Evolutionary conservation across 2,113 vertebrate genomes (phyloP).

Genomic region (Pimephales promelas): DNA sequence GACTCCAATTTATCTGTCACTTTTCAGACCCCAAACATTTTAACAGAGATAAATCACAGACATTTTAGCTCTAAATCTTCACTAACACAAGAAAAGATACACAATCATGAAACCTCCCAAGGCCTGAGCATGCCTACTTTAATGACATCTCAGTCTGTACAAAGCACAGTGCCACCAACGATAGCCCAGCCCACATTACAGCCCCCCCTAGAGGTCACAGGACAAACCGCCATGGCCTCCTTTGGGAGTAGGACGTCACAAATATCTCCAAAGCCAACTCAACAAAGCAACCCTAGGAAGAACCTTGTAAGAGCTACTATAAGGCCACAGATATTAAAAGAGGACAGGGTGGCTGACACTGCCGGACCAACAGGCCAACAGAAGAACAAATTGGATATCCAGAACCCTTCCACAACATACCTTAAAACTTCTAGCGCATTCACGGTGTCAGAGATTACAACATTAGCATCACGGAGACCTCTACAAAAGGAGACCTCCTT

Average conservation of each 20-base stretch:
- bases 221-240: constrained; percentile 58
- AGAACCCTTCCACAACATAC: constrained; percentile 60
- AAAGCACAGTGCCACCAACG: constrained; percentile 62
- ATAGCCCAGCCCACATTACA: constrained; percentile 61
- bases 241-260: constrained; percentile 55
- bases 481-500: constrained; percentile 61
- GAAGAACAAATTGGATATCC: constrained; percentile 55
- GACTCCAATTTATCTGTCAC: constrained; percentile 72
- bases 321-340: constrained; percentile 65
- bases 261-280: constrained; percentile 56
- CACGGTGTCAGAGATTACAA: neutral
- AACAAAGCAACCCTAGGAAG: constrained; percentile 51
- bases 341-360: constrained; percentile 43
- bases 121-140: constrained; percentile 43
- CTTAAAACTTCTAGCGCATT: constrained; percentile 21
- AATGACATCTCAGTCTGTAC: constrained; percentile 39
- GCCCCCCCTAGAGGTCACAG: constrained; percentile 51
- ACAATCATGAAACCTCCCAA: constrained; percentile 40
- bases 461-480: constrained; percentile 61
- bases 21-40: constrained; percentile 49
- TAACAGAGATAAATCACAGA: constrained; percentile 55
- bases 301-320: constrained; percentile 59
- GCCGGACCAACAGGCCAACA: constrained; percentile 38
- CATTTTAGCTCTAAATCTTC: constrained; percentile 45
- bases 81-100: constrained; percentile 54